These are phyloP conservation scores for Oligia strigilis DNA, from an alignment of 2,888 invertebrate species.

Conservation along the genomic window DNA sequence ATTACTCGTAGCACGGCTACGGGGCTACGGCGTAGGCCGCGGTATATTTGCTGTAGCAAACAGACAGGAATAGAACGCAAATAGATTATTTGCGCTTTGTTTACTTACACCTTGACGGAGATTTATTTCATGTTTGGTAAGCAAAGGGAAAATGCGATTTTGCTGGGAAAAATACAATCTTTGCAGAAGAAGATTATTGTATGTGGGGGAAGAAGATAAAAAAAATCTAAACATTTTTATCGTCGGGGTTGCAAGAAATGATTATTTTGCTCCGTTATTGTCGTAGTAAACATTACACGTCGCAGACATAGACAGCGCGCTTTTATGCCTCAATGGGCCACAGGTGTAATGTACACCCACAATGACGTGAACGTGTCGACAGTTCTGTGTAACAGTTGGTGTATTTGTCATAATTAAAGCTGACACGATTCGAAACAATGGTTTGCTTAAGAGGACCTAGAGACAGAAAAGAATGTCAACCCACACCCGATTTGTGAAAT, in stretches of 20 bases:
- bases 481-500: not conserved
- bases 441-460: not conserved
- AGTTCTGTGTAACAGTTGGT: not conserved
- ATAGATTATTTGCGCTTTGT: constrained; percentile 63
- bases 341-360: not conserved
- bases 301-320: not conserved
- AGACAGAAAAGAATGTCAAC: too few species aligned
- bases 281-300: not conserved
- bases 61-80: constrained; percentile 50
- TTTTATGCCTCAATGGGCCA: not conserved
- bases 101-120: constrained; percentile 43
- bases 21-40: constrained; percentile 60
- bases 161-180: constrained; percentile 26
- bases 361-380: not conserved
- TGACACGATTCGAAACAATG: not conserved
- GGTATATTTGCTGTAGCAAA: constrained; percentile 45
- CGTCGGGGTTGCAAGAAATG: not conserved
- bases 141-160: constrained; percentile 25
- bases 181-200: constrained; percentile 34
- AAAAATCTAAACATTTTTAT: constrained; percentile 18
- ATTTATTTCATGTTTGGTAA: constrained; percentile 39
- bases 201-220: constrained; percentile 11
- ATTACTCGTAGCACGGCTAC: constrained; percentile 58
- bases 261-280: constrained; percentile 13
- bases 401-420: not conserved